Base-by-base conservation (phyloP, 1,140 invertebrate species). In the Lordiphosa mommai region DNA sequence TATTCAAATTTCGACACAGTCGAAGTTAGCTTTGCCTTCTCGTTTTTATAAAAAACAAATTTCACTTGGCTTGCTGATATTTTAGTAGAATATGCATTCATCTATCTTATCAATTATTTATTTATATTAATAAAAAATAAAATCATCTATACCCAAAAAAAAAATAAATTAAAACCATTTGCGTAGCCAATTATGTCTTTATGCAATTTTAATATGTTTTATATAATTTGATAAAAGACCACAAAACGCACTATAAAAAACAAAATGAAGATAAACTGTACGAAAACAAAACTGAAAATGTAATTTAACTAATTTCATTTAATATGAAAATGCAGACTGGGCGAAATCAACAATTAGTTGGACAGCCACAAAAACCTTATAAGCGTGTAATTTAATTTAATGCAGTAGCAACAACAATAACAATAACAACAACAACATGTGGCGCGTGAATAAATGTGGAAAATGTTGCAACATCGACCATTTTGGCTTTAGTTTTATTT, bases 311-410 rank as follows among this genome's bases (percentile, higher is more conserved):
- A 67, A 67, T 67, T 66, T 67, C 52, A 48, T 55, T 51, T 67
- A 67, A 67, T 67, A 67, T 59, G 32, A 52, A 67, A 67, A 67
- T 43, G 40, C 40, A 29, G n/a, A 10, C 40, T 13, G 33, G 48
- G 37, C 12, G 33, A 17, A 13, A n/a, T 7, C 34, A 50, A 27
- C 34, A 59, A 59, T 46, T 40, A 13, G 49, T 51, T 46, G 67
- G 64, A 27, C 63, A 67, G 40, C 63, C 53, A 41, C 51, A 68
- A 68, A 68, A 10, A 41, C 46, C 53, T 52, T 59, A 67, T 59
- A 67, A 68, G 64, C 64, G 64, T 68, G 64, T 68, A 68, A 68
- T 68, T 67, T 68, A 68, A 68, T 68, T 68, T 68, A 68, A 68
- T 68, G 64, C 64, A 68, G 33, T 58, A 40, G 44, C 17, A 63